These are phyloP conservation scores for Thymallus thymallus DNA, from an alignment of 2,113 vertebrate species.

Conservation along the genomic window DNA sequence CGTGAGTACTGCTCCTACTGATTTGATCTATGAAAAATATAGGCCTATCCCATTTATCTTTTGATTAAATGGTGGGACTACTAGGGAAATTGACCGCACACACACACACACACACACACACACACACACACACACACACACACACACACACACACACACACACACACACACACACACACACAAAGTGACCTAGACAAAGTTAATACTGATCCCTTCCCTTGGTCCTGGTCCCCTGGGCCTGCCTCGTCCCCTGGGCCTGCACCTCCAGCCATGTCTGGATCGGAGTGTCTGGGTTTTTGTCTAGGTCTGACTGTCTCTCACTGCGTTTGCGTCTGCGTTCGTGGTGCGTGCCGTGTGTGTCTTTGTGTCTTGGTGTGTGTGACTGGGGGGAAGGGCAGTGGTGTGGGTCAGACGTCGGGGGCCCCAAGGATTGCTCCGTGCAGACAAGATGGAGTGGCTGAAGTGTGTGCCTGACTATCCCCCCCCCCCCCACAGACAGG, in stretches of 20 bases:
- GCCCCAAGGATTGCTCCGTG: slow-evolving; percentile 38
- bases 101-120: neutral
- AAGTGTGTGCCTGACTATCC: slow-evolving; percentile 7
- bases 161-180: neutral
- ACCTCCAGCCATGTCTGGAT: slow-evolving; percentile 3
- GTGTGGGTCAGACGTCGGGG: slow-evolving; percentile 13
- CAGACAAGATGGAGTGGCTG: slow-evolving; percentile 21
- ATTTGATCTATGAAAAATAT: too few species aligned
- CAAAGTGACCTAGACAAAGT: too few species aligned
- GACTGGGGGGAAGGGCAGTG: neutral
- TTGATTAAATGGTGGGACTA: neutral
- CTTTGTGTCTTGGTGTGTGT: slow-evolving; percentile 21
- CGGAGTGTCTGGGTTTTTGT: slow-evolving; percentile 9
- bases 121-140: neutral
- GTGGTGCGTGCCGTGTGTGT: slow-evolving; percentile 14
- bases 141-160: neutral
- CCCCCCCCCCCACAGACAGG: too few species aligned
- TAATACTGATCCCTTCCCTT: neutral
- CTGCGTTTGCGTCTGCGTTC: neutral
- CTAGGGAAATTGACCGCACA: neutral
- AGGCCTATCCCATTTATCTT: too few species aligned
- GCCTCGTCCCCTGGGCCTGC: slow-evolving; percentile 24
- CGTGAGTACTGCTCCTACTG: slow-evolving; percentile 79
- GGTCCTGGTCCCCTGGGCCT: slow-evolving; percentile 32
- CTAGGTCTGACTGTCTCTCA: slow-evolving; percentile 47